phyloP scores from a whole-genome alignment of 1,140 invertebrate species.

The Druon quercuslanigerum region DNA sequence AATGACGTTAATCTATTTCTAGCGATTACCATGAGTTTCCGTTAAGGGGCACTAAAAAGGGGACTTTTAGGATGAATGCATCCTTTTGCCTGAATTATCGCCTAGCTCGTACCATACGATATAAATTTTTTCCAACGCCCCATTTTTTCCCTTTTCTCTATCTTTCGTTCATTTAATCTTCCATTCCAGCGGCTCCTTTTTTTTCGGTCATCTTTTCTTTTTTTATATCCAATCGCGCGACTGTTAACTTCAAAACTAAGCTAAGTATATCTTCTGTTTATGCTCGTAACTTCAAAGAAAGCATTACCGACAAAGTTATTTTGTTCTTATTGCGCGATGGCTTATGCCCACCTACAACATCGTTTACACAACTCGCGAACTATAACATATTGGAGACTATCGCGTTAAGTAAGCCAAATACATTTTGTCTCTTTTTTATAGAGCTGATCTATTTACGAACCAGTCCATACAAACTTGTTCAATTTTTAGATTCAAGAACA shows the following conservation, averaged over 20 bases:
- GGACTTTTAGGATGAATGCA: constrained; percentile 65
- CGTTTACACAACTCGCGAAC: neutral
- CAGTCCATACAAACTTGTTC: too few relatives aligned
- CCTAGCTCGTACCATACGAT: constrained; percentile 35
- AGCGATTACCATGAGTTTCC: constrained; percentile 45
- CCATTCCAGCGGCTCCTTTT: constrained; percentile 6
- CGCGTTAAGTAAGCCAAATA: too few relatives aligned
- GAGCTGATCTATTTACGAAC: too few relatives aligned
- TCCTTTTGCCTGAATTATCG: constrained; percentile 72
- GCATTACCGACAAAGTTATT: constrained; percentile 21
- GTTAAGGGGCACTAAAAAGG: constrained; percentile 46
- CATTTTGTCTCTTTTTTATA: too few relatives aligned
- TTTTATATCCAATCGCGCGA: constrained; percentile 39
- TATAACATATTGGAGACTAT: neutral
- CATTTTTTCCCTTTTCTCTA: constrained; percentile 12
- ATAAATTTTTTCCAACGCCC: constrained; percentile 29
- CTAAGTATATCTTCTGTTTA: constrained; percentile 70
- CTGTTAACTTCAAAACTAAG: constrained; percentile 38
- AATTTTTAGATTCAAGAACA: too few relatives aligned
- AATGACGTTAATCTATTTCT: constrained; percentile 65
- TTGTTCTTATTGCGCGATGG: neutral
- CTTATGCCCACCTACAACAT: neutral
- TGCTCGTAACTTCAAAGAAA: constrained; percentile 68
- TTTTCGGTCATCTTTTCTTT: constrained; percentile 45
- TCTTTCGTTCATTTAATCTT: constrained; percentile 6